Conservation (phyloP, 2,797 vertebrate genomes). For the Nannoperca australis region DNA sequence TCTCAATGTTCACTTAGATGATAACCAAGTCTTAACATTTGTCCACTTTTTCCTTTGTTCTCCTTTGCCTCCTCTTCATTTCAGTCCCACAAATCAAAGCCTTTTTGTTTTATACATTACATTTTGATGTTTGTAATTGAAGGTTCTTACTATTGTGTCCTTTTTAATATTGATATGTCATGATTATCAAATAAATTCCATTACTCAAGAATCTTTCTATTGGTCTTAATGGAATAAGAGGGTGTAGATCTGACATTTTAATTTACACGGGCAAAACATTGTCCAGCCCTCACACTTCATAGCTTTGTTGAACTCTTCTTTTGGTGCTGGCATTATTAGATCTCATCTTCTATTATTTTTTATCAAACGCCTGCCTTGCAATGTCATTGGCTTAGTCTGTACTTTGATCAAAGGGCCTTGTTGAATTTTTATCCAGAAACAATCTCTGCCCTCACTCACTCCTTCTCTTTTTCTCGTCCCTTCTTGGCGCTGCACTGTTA, state of each 20-base stretch:
- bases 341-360: slow-evolving; percentile 35
- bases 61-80: neutral
- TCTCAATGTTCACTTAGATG: neutral
- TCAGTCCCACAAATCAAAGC: slow-evolving; percentile 7
- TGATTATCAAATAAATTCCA: slow-evolving; percentile 13
- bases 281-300: slow-evolving; percentile 19
- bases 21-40: slow-evolving; percentile 1
- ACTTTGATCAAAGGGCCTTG: slow-evolving; percentile 33
- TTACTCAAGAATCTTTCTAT: neutral
- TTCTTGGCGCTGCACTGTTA: neutral
- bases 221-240: slow-evolving; percentile 19
- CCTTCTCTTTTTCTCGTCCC: neutral
- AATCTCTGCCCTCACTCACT: slow-evolving; percentile 9
- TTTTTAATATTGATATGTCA: slow-evolving; percentile 17
- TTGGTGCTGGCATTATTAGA: slow-evolving; percentile 13
- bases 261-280: slow-evolving; percentile 1
- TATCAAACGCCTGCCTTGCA: slow-evolving; percentile 32
- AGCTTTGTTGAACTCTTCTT: slow-evolving; percentile 35
- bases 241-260: slow-evolving; percentile 18
- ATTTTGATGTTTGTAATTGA: slow-evolving; percentile 20
- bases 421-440: slow-evolving; percentile 26
- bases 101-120: slow-evolving; percentile 16
- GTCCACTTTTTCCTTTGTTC: slow-evolving; percentile 7
- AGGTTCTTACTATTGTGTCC: neutral
- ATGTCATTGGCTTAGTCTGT: slow-evolving; percentile 26